These are phyloP conservation scores for Agrypnus murinus DNA, from an alignment of 2,888 invertebrate genomes.

Conservation along the genomic window DNA sequence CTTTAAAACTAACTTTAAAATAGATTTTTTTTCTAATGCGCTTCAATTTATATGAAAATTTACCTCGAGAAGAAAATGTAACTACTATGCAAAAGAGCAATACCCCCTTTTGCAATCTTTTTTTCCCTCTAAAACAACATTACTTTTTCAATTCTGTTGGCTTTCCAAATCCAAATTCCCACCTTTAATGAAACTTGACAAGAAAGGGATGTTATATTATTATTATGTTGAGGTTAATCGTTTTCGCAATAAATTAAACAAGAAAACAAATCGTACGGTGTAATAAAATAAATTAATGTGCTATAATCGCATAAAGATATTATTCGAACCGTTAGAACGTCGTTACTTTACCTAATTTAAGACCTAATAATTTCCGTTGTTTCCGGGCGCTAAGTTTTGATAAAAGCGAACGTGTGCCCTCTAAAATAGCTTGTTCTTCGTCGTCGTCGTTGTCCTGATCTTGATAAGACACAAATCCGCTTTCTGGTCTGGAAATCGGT, in stretches of 20 bases:
- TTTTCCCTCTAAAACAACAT: too few relatives aligned
- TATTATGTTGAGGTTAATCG: too few relatives aligned
- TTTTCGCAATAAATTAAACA: not conserved
- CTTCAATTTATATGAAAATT: too few relatives aligned
- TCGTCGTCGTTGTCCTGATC: slow-evolving; percentile 74
- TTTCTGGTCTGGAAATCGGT: slow-evolving; percentile 83
- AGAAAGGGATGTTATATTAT: too few relatives aligned
- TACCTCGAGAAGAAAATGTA: too few relatives aligned
- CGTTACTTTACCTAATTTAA: slow-evolving; percentile 83
- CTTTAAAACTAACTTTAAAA: too few relatives aligned
- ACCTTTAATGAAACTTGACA: too few relatives aligned
- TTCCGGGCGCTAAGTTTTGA: slow-evolving; percentile 82
- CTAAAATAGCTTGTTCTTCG: slow-evolving; percentile 77
- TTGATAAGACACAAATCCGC: slow-evolving; percentile 83
- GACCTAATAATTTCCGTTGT: slow-evolving; percentile 79
- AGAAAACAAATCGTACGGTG: not conserved
- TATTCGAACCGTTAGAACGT: slow-evolving; percentile 74
- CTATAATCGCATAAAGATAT: not conserved
- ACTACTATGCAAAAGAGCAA: too few relatives aligned
- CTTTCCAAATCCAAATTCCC: too few relatives aligned
- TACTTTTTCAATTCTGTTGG: too few relatives aligned
- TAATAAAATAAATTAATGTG: not conserved
- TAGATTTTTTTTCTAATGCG: too few relatives aligned
- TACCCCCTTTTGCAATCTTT: too few relatives aligned
- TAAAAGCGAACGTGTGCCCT: slow-evolving; percentile 79